phyloP scores from a whole-genome alignment of 2,113 vertebrate species.

The Saguinus imperator region DNA sequence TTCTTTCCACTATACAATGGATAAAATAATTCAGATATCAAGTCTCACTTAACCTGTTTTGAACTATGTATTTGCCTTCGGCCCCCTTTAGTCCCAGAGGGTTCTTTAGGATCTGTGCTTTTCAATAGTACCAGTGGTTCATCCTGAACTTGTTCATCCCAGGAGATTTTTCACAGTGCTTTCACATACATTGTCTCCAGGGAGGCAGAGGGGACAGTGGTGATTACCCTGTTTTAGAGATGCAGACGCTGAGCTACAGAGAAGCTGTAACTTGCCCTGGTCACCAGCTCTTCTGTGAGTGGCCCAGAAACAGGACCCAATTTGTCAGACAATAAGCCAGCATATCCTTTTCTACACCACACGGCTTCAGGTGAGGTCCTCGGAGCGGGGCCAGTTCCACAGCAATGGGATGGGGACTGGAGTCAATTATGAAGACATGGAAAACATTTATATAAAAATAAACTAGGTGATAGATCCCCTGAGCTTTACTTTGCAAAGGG shows the following conservation, averaged over 20 bases:
- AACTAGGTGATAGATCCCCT: neutral
- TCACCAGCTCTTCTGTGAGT: neutral
- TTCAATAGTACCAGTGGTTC: neutral
- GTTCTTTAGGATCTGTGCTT: neutral
- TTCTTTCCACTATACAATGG: constrained; percentile 8
- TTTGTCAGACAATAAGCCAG: neutral
- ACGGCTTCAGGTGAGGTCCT: neutral
- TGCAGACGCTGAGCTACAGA: neutral
- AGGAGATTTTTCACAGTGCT: neutral
- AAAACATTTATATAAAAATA: neutral
- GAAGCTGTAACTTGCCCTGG: neutral
- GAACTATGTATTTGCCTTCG: neutral
- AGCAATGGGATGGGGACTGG: neutral
- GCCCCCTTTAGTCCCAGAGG: neutral
- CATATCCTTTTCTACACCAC: neutral
- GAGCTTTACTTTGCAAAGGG: neutral
- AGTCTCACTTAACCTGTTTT: neutral
- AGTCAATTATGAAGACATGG: neutral
- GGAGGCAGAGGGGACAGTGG: neutral
- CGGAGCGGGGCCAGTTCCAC: neutral
- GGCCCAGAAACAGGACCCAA: neutral
- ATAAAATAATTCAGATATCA: neutral
- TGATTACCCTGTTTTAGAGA: neutral
- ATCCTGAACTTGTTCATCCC: neutral
- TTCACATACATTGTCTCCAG: neutral